phyloP scores from a whole-genome alignment of 1,140 invertebrate species.

The Cyrtorhinus lividipennis region DNA sequence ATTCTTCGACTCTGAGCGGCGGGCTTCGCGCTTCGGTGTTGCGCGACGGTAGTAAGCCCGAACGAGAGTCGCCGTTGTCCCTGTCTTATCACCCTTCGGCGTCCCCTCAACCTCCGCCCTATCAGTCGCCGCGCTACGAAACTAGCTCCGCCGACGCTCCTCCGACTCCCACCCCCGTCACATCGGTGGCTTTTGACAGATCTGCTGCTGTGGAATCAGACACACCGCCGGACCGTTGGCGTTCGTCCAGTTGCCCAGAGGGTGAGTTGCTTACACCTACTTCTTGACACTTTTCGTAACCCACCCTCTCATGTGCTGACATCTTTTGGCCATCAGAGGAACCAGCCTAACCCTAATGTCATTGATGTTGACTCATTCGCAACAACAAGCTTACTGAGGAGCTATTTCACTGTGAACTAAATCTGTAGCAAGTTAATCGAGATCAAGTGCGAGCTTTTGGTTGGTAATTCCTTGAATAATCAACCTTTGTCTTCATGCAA shows the following conservation, averaged over 20 bases:
- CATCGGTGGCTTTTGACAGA: constrained; percentile 28
- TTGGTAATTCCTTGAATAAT: too few species aligned
- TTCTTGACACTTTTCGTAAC: too few species aligned
- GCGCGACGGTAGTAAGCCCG: constrained; percentile 37
- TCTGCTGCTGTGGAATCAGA: constrained; percentile 29
- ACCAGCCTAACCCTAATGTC: too few species aligned
- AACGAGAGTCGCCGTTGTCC: constrained; percentile 22
- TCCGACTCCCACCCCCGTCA: constrained; percentile 28
- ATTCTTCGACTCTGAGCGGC: constrained; percentile 25
- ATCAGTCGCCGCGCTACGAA: constrained; percentile 14
- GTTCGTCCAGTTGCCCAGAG: constrained; percentile 33
- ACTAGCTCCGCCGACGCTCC: constrained; percentile 21
- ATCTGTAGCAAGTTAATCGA: too few species aligned
- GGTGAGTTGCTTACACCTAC: constrained; percentile 28
- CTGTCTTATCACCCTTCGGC: constrained; percentile 11
- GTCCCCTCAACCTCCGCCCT: constrained; percentile 8
- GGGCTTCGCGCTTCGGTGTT: constrained; percentile 42
- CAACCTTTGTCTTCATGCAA: too few species aligned
- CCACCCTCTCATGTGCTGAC: neutral
- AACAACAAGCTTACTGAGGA: too few species aligned
- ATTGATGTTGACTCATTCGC: too few species aligned
- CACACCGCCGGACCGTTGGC: constrained; percentile 27
- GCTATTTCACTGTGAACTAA: too few species aligned
- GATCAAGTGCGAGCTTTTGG: too few species aligned
- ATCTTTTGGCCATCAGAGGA: too few species aligned